Base-by-base conservation (phyloP, 2,113 vertebrate species). In the Ailuropoda melanoleuca region DNA sequence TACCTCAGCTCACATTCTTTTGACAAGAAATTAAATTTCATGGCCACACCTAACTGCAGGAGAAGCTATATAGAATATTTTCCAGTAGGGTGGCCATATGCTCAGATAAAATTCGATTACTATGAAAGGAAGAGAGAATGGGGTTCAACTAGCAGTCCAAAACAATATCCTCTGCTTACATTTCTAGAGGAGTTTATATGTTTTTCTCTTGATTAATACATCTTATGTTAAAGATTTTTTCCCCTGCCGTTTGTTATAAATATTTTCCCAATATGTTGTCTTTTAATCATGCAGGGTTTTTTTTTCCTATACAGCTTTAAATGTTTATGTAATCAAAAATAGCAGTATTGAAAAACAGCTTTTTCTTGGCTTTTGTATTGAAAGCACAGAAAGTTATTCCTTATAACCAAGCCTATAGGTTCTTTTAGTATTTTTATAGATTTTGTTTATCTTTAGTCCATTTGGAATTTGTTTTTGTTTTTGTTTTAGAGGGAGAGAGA, bases 181-280 rank as follows among this genome's bases (percentile, higher is more conserved):
- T 95, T 93, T 95, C 78, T 90, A 85, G 78, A 75, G 29, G 46
- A 89, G 13, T 88, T 93, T 62, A 23, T 81, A 50, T 95, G 53
- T 62, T 31, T 91, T 93, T 95, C 21, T 91, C 77, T 88, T 83
- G 9, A 29, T 83, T 77, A 89, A 53, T 72, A 50, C 17, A 62
- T 72, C 11, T 83, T 96, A 50, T 68, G n/a, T 60, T 83, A 83
- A 89, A 21, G 6, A 82, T 31, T 53, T 68, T 95, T 84, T 39
- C 18, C 21, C 90, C 70, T 66, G 43, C 60, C 46, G 24, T 72
- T 93, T 89, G 24, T 58, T 58, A 0, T 94, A 74, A 82, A 80
- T 88, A 92, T 85, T 80, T 90, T 90, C 56, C 19, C n/a, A 82
- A 43, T 86, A 39, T 58, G 2, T 60, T 90, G 1, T 85, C 53